phyloP scores from a whole-genome alignment of 2,113 vertebrate species.

The Deroptyus accipitrinus region DNA sequence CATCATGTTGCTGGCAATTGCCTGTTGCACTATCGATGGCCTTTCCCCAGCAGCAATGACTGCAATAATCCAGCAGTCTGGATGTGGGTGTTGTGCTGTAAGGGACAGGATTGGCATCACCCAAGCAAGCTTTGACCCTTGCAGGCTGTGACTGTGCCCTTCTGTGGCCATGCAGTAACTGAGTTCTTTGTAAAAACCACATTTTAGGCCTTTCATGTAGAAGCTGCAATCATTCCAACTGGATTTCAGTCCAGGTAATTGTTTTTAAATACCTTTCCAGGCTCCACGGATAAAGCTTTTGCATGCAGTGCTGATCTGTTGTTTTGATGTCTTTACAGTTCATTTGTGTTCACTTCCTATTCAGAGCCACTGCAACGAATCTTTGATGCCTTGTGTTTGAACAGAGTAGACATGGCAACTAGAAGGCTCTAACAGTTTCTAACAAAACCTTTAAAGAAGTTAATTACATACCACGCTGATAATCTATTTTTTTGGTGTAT shows the following conservation, averaged over 20 bases:
- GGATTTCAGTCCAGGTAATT: not conserved
- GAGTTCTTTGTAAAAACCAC: not conserved
- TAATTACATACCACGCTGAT: not conserved
- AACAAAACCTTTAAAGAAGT: not conserved
- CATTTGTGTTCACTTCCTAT: not conserved
- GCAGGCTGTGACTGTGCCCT: not conserved
- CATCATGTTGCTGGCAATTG: not conserved
- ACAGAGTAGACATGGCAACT: not conserved
- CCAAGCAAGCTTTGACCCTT: not conserved
- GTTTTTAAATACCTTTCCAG: not conserved
- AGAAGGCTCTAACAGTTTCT: not conserved
- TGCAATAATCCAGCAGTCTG: fast-evolving
- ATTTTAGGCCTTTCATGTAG: not conserved
- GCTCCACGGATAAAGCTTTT: not conserved
- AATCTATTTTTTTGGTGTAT: not conserved
- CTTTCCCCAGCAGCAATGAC: not conserved
- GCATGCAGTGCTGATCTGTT: not conserved
- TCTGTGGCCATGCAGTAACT: not conserved
- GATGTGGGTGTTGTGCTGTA: not conserved
- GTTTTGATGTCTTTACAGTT: not conserved
- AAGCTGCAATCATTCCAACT: not conserved
- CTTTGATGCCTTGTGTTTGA: not conserved
- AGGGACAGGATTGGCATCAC: not conserved
- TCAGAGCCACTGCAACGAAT: not conserved
- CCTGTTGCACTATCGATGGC: not conserved